A percentile compares a stretch with the other conserved stretches of the same genome.
Conservation (phyloP, 2,888 invertebrate species). For the Scelioninae gen. 1 region DNA sequence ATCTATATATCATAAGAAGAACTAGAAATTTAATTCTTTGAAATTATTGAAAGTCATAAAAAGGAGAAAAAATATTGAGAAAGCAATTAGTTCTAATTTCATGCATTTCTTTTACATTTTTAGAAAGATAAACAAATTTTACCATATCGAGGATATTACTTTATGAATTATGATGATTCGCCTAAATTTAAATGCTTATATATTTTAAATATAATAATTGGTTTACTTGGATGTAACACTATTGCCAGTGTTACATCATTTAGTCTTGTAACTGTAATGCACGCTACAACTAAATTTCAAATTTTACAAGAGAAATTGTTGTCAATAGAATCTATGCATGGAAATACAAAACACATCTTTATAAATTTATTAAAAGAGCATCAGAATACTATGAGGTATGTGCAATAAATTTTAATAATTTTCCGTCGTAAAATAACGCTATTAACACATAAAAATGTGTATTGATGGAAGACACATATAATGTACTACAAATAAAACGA, state of each 20-base stretch:
- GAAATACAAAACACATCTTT: conserved; percentile 46
- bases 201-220: conserved; percentile 70
- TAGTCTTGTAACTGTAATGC: conserved; percentile 76
- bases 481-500: too few relatives aligned
- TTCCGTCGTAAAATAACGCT: too few relatives aligned
- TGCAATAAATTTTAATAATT: conserved; percentile 72
- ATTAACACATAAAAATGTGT: too few relatives aligned
- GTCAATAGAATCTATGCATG: conserved; percentile 67
- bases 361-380: conserved; percentile 75
- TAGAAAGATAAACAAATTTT: conserved; percentile 55
- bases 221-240: conserved; percentile 70
- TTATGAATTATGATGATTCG: conserved; percentile 73
- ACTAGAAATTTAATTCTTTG: too few relatives aligned
- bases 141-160: conserved; percentile 78
- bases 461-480: too few relatives aligned
- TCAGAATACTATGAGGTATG: conserved; percentile 78
- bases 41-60: too few relatives aligned
- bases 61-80: too few relatives aligned
- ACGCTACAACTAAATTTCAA: conserved; percentile 78
- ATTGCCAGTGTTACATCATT: conserved; percentile 77
- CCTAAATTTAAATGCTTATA: conserved; percentile 75
- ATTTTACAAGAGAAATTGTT: conserved; percentile 74
- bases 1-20: too few relatives aligned
- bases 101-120: too few relatives aligned
- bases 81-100: too few relatives aligned